A percentile compares a stretch with the other conserved stretches of the same genome.
phyloP scores from a whole-genome alignment of 2,888 invertebrate species.

The Acleris cristana region DNA sequence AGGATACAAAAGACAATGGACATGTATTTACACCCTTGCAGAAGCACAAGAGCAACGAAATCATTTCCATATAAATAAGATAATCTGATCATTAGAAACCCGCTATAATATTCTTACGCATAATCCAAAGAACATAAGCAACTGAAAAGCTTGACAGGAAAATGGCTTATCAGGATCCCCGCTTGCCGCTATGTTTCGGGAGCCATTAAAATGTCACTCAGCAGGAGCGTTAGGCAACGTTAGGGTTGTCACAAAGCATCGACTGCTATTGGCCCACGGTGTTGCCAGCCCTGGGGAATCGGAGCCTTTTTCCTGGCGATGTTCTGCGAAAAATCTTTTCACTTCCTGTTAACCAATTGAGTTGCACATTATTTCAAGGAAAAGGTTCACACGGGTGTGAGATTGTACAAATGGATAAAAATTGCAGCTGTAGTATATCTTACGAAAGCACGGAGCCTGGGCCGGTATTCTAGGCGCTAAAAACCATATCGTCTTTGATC shows the following conservation, averaged over 20 bases:
- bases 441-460: too few relatives aligned
- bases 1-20: too few relatives aligned
- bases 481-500: too few relatives aligned
- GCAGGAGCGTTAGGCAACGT: conserved; percentile 10
- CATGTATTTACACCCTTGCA: too few relatives aligned
- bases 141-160: conserved; percentile 39
- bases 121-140: conserved; percentile 35
- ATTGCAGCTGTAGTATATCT: too few relatives aligned
- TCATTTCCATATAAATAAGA: conserved; percentile 3
- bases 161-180: conserved; percentile 41
- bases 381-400: too few relatives aligned
- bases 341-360: neutral
- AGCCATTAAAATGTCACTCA: conserved; percentile 40
- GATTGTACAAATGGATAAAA: too few relatives aligned
- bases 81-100: conserved; percentile 23
- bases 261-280: conserved; percentile 15
- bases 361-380: too few relatives aligned
- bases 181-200: conserved; percentile 31
- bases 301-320: neutral
- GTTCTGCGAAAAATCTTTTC: neutral
- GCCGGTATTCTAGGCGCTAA: too few relatives aligned
- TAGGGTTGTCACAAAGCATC: conserved; percentile 27
- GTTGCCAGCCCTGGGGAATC: conserved; percentile 3
- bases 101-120: conserved; percentile 23
- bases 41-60: too few relatives aligned